Evolutionary conservation across 1,140 invertebrate species (phyloP).

Genomic region (Uloborus diversus): DNA sequence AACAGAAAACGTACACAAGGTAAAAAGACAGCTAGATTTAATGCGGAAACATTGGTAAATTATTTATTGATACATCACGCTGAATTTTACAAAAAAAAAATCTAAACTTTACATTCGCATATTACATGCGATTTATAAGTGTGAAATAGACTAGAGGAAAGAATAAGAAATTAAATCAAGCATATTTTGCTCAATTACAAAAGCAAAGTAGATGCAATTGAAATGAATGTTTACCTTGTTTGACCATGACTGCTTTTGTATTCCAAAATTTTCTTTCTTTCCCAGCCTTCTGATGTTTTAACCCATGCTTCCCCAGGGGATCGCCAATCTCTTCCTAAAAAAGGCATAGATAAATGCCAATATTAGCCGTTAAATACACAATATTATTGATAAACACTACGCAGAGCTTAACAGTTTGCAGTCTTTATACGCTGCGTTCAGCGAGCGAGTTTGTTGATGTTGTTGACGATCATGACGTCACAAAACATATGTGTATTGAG

Average conservation of each 20-base stretch:
- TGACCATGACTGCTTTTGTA: conserved; percentile 56
- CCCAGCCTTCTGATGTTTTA: conserved; percentile 95
- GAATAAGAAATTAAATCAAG: too few species aligned
- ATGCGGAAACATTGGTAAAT: too few species aligned
- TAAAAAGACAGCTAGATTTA: too few species aligned
- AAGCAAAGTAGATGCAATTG: too few species aligned
- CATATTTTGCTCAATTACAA: too few species aligned
- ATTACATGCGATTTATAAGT: too few species aligned
- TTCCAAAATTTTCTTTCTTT: conserved; percentile 87
- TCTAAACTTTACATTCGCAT: too few species aligned
- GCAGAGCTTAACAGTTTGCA: conserved; percentile 6
- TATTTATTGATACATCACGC: too few species aligned
- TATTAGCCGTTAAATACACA: background rate
- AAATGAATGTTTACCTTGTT: conserved; percentile 50
- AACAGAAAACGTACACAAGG: too few species aligned
- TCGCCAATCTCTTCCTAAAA: conserved; percentile 75
- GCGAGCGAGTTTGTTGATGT: conserved; percentile 52
- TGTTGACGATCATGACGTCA: conserved; percentile 55
- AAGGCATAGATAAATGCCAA: conserved; percentile 78
- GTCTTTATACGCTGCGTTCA: conserved; percentile 43
- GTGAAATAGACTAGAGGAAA: too few species aligned
- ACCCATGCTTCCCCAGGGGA: conserved; percentile 98
- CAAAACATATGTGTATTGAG: conserved; percentile 52
- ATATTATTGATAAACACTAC: conserved; percentile 33
- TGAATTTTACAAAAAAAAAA: too few species aligned